Conservation (phyloP, 2,113 vertebrate species). For the Oriolus oriolus region DNA sequence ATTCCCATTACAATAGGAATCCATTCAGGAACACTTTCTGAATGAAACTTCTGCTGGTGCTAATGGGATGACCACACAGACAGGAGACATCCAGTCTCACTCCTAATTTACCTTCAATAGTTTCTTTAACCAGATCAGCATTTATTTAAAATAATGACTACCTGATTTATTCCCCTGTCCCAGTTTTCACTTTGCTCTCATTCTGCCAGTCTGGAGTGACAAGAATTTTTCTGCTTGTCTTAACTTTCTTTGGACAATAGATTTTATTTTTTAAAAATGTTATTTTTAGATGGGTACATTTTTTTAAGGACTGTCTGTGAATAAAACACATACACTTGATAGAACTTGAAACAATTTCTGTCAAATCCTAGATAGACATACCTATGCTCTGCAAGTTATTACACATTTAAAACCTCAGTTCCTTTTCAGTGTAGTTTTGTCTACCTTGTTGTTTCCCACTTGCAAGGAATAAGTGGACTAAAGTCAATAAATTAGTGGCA, state of each 20-base stretch:
- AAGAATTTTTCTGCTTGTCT: constrained; percentile 25
- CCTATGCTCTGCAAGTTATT: not conserved
- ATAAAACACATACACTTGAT: not conserved
- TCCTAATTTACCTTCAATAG: not conserved
- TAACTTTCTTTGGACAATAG: constrained; percentile 22
- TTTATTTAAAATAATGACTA: constrained; percentile 43
- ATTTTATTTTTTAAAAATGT: not conserved
- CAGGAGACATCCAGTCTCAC: not conserved
- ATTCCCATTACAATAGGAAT: not conserved
- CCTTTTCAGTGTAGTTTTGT: not conserved
- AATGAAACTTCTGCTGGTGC: not conserved
- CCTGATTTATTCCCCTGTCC: constrained; percentile 19
- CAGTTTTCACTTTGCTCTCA: constrained; percentile 45
- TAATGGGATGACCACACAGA: not conserved
- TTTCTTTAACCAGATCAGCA: constrained; percentile 5
- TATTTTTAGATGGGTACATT: not conserved
- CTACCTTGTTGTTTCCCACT: not conserved
- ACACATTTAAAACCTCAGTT: not conserved
- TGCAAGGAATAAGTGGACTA: not conserved
- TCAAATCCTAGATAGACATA: not conserved
- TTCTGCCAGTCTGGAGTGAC: constrained; percentile 41
- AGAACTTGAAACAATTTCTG: not conserved
- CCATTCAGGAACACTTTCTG: not conserved
- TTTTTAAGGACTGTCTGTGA: not conserved
- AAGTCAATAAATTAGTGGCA: not conserved